A percentile compares a stretch with the other conserved stretches of the same genome.
phyloP scores from a whole-genome alignment of 2,888 invertebrate genomes.

The Aleiodes leptofemur region DNA sequence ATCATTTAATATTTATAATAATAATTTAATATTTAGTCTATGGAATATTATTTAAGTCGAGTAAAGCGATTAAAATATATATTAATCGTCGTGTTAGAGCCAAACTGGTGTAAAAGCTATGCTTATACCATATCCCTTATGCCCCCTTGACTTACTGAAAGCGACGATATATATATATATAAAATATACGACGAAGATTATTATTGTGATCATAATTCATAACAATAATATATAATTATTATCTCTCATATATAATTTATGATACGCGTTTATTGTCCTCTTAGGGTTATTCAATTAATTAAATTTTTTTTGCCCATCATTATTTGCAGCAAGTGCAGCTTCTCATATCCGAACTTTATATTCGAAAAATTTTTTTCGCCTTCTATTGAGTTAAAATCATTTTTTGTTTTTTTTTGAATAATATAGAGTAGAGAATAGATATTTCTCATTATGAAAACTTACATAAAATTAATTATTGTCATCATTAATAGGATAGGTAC shows the following conservation, averaged over 20 bases:
- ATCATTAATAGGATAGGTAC: neutral
- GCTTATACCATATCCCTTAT: too few relatives aligned
- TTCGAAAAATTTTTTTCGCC: neutral
- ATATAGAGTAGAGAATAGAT: neutral
- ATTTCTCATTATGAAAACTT: constrained; percentile 2
- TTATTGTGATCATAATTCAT: constrained; percentile 26
- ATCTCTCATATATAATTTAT: constrained; percentile 4
- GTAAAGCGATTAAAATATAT: constrained; percentile 31
- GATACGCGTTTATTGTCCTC: constrained; percentile 26
- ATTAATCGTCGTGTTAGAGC: neutral
- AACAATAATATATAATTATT: constrained; percentile 26
- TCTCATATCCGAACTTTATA: too few relatives aligned
- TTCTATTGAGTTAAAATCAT: neutral
- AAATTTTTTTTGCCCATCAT: neutral
- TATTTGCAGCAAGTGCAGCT: neutral
- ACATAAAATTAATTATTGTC: neutral
- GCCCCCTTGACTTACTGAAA: too few relatives aligned
- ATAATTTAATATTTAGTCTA: constrained; percentile 12
- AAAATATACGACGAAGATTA: constrained; percentile 26
- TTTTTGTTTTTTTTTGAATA: neutral
- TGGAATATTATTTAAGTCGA: constrained; percentile 31
- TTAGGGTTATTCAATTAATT: neutral
- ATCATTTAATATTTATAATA: constrained; percentile 14
- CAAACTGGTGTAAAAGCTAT: too few relatives aligned
- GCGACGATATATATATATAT: neutral